These are phyloP conservation scores for Plusia festucae DNA, from an alignment of 2,888 invertebrate species.

Conservation along the genomic window DNA sequence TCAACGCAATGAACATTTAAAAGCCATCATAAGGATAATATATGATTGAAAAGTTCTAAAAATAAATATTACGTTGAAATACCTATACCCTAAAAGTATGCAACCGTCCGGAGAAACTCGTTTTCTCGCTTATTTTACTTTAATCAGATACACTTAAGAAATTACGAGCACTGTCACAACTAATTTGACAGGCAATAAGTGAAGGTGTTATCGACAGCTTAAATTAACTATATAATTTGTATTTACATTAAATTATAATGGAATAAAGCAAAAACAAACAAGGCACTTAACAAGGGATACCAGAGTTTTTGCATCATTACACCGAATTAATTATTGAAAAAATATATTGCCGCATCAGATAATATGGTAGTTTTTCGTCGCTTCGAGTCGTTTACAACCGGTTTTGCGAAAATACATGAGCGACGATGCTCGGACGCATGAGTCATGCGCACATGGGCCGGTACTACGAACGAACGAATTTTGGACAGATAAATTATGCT, in stretches of 20 bases:
- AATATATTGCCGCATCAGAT: conserved; percentile 62
- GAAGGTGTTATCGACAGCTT: conserved; percentile 42
- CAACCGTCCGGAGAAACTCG: conserved; percentile 22
- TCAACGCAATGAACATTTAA: background rate
- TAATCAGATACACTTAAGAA: conserved; percentile 38
- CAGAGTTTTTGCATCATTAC: conserved; percentile 54
- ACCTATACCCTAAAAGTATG: conserved; percentile 17
- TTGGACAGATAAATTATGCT: conserved; percentile 64
- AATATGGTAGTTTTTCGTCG: conserved; percentile 51
- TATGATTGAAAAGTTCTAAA: background rate
- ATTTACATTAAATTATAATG: conserved; percentile 46
- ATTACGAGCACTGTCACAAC: conserved; percentile 31
- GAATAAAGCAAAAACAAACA: conserved; percentile 43
- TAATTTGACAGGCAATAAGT: conserved; percentile 31
- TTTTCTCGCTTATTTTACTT: conserved; percentile 18
- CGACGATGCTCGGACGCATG: conserved; percentile 58
- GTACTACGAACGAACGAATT: conserved; percentile 57
- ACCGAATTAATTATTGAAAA: conserved; percentile 61
- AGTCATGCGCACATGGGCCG: conserved; percentile 68
- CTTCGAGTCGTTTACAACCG: conserved; percentile 57
- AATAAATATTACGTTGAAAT: background rate
- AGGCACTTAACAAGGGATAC: conserved; percentile 36
- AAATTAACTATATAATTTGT: conserved; percentile 44
- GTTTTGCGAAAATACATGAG: conserved; percentile 69
- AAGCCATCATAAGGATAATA: background rate